Evolutionary conservation across 2,797 vertebrate species (phyloP), one percentile per base, ranked within the genome.

Genomic region (Gastrophryne carolinensis): DNA sequence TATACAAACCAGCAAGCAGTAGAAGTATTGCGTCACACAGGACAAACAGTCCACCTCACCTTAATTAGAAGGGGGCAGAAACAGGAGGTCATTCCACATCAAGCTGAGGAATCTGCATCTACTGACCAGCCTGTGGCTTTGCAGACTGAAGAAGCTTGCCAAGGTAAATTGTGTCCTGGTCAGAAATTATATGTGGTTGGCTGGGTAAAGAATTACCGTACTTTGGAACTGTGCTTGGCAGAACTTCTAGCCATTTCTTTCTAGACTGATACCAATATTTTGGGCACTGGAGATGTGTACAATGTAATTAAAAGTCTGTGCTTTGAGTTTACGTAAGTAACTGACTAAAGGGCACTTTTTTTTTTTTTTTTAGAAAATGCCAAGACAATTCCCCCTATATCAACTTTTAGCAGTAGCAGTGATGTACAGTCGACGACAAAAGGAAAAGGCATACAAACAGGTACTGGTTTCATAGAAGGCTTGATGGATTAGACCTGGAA

Each of bases 1-100:
- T 97, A 93, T 89, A 97, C 94, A 80, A 99, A 99, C 83, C 98
- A 99, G 58, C 95, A 99, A 87, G 97, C 98, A 4, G 98, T 99
- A 76, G 98, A 99, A 0, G 91, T 98, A 37, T 84, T 99, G 67
- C 85, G 95, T 27, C 95, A 94, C 86, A 99, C 98, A 0, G 93
- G 96, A 67, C 96, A 98, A 81, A 94, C 90, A 0, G 97, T 99
- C 65, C 88, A 83, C 13, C 94, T 99, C 11, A 94, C 93, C 53
- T 90, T 99, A 71, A 88, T 96, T 80, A 90, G 95, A 41, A 91
- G 92, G 58, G 91, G 90, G 21, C 84, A 86, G 77, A 93, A 86
- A 64, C 91, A 92, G 3, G 95, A 95, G 6, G 89, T 91, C 29
- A 83, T 87, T 54, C 79, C 79, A 62, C 61, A 65, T 1, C 5